phyloP scores from a whole-genome alignment of 2,797 vertebrate genomes.

The Hemibagrus guttatus region DNA sequence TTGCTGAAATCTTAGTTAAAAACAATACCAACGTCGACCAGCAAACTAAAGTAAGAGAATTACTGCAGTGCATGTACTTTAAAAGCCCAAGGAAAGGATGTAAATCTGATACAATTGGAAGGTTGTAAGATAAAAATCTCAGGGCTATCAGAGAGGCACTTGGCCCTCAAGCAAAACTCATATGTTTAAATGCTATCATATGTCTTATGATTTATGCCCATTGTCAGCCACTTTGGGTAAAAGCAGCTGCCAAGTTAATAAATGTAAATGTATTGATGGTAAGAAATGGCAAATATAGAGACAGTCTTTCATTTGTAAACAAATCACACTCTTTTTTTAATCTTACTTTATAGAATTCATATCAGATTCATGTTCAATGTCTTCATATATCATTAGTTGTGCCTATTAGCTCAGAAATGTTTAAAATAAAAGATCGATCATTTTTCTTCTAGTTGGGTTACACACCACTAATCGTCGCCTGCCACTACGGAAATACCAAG shows the following conservation, averaged over 20 bases:
- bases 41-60: conserved; percentile 88
- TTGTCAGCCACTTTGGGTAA: background rate
- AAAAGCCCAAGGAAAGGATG: background rate
- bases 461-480: conserved; percentile 95
- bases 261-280: background rate
- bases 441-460: conserved; percentile 86
- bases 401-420: background rate
- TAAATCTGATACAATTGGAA: background rate
- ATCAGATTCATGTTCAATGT: background rate
- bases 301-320: background rate
- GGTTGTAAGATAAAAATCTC: background rate
- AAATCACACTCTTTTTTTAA: background rate
- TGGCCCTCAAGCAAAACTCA: too few species aligned
- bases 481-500: conserved; percentile 97
- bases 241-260: background rate
- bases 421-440: background rate
- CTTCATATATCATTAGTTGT: background rate
- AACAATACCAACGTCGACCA: conserved; percentile 86
- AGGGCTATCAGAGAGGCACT: background rate
- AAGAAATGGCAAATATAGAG: background rate
- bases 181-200: background rate
- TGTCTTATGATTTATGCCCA: too few species aligned
- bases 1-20: conserved; percentile 85
- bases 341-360: background rate
- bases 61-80: background rate